A percentile compares a stretch with the other conserved stretches of the same genome.
Conservation (phyloP, 2,797 vertebrate genomes). For the Cyprinodon diabolis region DNA sequence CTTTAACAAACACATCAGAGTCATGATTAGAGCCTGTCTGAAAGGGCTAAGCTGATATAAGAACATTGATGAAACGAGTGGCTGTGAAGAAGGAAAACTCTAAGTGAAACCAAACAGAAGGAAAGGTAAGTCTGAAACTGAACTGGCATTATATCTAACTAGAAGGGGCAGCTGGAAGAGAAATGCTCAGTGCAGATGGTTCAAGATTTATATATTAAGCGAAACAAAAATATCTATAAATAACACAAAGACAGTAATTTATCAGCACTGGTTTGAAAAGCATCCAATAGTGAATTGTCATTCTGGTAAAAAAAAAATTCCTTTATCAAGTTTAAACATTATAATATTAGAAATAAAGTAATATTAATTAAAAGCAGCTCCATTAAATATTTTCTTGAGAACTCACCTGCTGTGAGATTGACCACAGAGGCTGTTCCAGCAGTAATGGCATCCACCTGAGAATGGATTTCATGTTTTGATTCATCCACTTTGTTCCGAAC, state of each 20-base stretch:
- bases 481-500: slow-evolving; percentile 99
- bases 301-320: neutral
- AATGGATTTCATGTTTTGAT: slow-evolving; percentile 99
- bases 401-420: slow-evolving; percentile 97
- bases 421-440: slow-evolving; percentile 99
- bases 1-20: slow-evolving; percentile 51
- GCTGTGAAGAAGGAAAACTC: slow-evolving; percentile 42
- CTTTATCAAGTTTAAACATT: slow-evolving; percentile 2
- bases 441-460: slow-evolving; percentile 98
- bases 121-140: slow-evolving; percentile 69
- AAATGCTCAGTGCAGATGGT: slow-evolving; percentile 53
- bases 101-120: slow-evolving; percentile 73
- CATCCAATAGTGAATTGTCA: slow-evolving; percentile 20
- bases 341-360: slow-evolving; percentile 11
- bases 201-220: slow-evolving; percentile 52
- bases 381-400: slow-evolving; percentile 22
- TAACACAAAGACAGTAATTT: slow-evolving; percentile 35
- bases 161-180: slow-evolving; percentile 32
- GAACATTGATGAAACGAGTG: slow-evolving; percentile 42
- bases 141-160: slow-evolving; percentile 48
- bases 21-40: slow-evolving; percentile 49
- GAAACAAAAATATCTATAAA: slow-evolving; percentile 38
- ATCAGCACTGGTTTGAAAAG: slow-evolving; percentile 26
- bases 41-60: slow-evolving; percentile 43
- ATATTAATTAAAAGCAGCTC: slow-evolving; percentile 15